Base-by-base conservation (phyloP, 2,888 invertebrate species). In the Hypena proboscidalis region DNA sequence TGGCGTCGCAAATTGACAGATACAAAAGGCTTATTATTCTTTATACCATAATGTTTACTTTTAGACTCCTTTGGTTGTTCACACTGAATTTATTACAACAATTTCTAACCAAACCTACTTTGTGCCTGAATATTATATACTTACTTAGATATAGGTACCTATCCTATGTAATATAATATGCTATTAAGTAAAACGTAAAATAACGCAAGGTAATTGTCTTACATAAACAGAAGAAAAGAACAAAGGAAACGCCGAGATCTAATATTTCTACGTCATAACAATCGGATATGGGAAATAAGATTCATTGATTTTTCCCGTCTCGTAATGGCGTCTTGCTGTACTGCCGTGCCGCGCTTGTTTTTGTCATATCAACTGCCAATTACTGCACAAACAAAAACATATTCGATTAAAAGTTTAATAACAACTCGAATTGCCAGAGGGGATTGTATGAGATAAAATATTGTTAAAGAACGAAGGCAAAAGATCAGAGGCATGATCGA, bases 401-500 rank as follows among this genome's bases (percentile, higher is more conserved):
- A 38, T 51, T 30, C 30, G 23, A 21, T 47, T 45, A 36, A 44
- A 62, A 58, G 42, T 52, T 57, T 44, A 55, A 53, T 58, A 47
- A 35, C 43, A 57, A 62, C 44, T 36, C 26, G 42, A 58, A 40
- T 54, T 55, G 31, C 3, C 17, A 44, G 51, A 43, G 22, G 36
- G 44, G 57, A 57, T 56, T 52, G 58, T 54, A 47, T 57, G 39
- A 44, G 32, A 51, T 42, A 58, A 64, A 68, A 67, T 53, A 57
- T 46, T 45, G 51, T 45, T 59, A 61, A 60, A 67, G 58, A 49
- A 58, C 38, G 59, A 70, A 73, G 47, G 59, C 70, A 74, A 74
- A 72, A 74, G 62, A 74, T 75, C 67, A 67, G 61, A 56, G 48
- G 53, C 62, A 67, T 70, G 67, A 74, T 74, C 74, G 64, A 64